Evolutionary conservation across 2,888 invertebrate genomes (phyloP), one percentile per base, ranked within the genome.

Genomic region (Axea sp.): DNA sequence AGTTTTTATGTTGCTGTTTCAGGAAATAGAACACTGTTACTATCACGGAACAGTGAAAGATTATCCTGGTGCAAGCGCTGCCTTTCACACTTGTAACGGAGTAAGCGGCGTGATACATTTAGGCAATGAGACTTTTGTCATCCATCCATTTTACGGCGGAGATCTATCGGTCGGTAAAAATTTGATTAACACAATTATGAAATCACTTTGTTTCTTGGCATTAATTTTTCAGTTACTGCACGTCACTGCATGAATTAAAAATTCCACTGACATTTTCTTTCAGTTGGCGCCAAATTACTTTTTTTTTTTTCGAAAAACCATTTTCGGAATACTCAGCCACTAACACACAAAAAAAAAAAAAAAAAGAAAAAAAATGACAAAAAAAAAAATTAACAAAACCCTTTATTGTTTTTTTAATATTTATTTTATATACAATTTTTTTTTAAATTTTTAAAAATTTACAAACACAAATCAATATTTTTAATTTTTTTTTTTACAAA

Each of bases 21-120:
- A 96, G 96, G 96, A 96, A 90, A 96, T 97, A 88, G 98, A 98
- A 89, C 98, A 98, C 89, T 99, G 99, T 88, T 99, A 98, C 91
- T 99, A 99, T 89, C 98, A 99, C 88, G 98, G 98, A 72, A 95
- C 95, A 1, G 97, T 99, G 65, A 97, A 96, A 88, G 97, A 97
- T 90, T 96, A 97, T 89, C 96, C 97, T 3, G 97, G 96, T 77
- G 97, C 98, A 12, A 95, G 95, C 77, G 98, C 98, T 14, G 98
- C 98, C 80, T 95, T 99, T 90, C 96, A 97, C 89, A 99, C 98
- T 53, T 99, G 99, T 90, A 96, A 97, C 89, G 99, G 99, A 51
- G 95, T 99, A 82, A 96, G 97, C 83, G 98, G 98, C 11, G 96
- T 99, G 83, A 97, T 99, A 83, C 97, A 98, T 89, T 94, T 97